phyloP scores from a whole-genome alignment of 1,140 invertebrate genomes.

The Zaprionus nigranus region DNA sequence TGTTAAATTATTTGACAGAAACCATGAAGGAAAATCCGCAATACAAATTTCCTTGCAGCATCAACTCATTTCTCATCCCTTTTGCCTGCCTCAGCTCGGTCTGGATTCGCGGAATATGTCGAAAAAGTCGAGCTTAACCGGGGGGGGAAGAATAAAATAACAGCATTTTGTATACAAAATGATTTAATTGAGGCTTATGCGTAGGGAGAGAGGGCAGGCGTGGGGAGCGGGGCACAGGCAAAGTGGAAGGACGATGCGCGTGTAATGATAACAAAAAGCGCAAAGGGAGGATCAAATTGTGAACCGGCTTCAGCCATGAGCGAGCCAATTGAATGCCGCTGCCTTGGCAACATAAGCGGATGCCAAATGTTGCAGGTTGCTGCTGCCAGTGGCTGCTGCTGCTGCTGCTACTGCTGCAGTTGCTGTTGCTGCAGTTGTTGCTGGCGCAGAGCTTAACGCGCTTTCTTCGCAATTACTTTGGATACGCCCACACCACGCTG shows the following conservation, averaged over 20 bases:
- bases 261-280: slow-evolving; percentile 6
- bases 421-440: not conserved
- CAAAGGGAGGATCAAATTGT: slow-evolving; percentile 2
- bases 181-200: slow-evolving; percentile 1
- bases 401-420: not conserved
- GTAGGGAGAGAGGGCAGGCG: not conserved
- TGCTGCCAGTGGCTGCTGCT: not conserved
- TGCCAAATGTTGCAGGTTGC: slow-evolving; percentile 22
- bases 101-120: slow-evolving; percentile 2
- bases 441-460: slow-evolving; percentile 9
- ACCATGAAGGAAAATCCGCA: not conserved
- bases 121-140: not conserved
- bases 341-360: slow-evolving; percentile 25
- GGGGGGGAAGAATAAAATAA: not conserved
- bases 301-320: slow-evolving; percentile 7
- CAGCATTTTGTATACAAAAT: slow-evolving; percentile 1
- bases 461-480: slow-evolving; percentile 23
- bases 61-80: not conserved
- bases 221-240: not conserved
- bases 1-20: not conserved
- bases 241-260: not conserved
- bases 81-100: not conserved
- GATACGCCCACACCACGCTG: not conserved
- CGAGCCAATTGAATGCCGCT: not conserved
- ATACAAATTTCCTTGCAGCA: not conserved